A percentile compares a stretch with the other conserved stretches of the same genome.
phyloP scores from a whole-genome alignment of 1,140 invertebrate species.

The Megathymus violae region DNA sequence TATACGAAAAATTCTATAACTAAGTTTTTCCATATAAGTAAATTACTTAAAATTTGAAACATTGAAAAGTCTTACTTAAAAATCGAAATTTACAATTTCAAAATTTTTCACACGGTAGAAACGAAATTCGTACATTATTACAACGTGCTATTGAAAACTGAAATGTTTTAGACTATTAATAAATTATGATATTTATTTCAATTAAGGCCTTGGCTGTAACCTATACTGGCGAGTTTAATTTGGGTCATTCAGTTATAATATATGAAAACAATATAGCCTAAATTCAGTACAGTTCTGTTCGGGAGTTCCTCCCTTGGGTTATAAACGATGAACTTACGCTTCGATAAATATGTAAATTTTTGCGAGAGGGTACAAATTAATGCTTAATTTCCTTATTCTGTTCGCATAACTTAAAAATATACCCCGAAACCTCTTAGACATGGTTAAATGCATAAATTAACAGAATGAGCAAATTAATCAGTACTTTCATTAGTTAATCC shows the following conservation, averaged over 20 bases:
- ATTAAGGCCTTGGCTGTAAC: not conserved
- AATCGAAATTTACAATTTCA: too few relatives aligned
- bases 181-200: not conserved
- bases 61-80: too few relatives aligned
- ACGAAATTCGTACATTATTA: slow-evolving; percentile 2
- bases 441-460: slow-evolving; percentile 45
- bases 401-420: slow-evolving; percentile 65
- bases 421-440: slow-evolving; percentile 61
- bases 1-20: too few relatives aligned
- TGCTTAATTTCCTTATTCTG: slow-evolving; percentile 64
- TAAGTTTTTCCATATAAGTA: too few relatives aligned
- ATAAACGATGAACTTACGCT: slow-evolving; percentile 60
- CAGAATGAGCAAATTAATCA: slow-evolving; percentile 45
- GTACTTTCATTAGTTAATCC: too few relatives aligned
- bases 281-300: slow-evolving; percentile 5
- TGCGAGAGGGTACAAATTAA: slow-evolving; percentile 63
- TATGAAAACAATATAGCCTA: not conserved
- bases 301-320: slow-evolving; percentile 43
- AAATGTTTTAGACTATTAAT: not conserved
- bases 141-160: too few relatives aligned
- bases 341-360: slow-evolving; percentile 72
- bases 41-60: too few relatives aligned
- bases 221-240: not conserved
- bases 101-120: too few relatives aligned
- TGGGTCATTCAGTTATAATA: not conserved